Percentiles rank a stretch among this genome's conserved stretches.
phyloP scores from a whole-genome alignment of 2,797 vertebrate genomes.

The Spinus pinus region DNA sequence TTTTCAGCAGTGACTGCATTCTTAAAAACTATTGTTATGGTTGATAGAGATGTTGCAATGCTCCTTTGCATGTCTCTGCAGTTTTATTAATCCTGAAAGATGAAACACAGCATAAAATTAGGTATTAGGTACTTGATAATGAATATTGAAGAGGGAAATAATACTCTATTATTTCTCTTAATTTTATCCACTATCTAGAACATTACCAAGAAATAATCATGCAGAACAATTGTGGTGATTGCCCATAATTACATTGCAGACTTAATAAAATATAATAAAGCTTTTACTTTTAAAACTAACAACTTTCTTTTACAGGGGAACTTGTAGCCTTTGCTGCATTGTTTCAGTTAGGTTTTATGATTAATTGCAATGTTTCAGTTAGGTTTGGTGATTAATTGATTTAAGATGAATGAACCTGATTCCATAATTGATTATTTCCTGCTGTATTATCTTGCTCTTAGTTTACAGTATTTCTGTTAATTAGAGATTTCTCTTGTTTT shows the following conservation, averaged over 20 bases:
- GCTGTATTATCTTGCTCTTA: neutral
- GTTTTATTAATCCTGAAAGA: neutral
- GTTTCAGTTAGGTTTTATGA: neutral
- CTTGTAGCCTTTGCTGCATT: neutral
- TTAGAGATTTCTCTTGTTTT: neutral
- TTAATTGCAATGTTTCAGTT: neutral
- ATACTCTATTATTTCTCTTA: neutral
- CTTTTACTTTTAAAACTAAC: neutral
- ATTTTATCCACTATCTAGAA: neutral
- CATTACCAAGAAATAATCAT: neutral
- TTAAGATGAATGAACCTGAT: neutral
- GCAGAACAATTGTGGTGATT: neutral
- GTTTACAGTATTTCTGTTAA: neutral
- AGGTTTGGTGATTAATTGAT: neutral
- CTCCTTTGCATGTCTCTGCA: neutral
- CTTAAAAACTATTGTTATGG: neutral
- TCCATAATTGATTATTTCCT: neutral
- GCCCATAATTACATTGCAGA: neutral
- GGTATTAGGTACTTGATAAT: neutral
- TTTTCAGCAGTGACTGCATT: neutral
- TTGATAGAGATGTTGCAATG: neutral
- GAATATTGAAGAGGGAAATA: neutral
- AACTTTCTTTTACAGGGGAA: neutral
- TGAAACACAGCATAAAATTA: neutral
- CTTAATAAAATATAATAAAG: neutral